phyloP scores from a whole-genome alignment of 2,113 vertebrate genomes.

The Urocitellus parryii region DNA sequence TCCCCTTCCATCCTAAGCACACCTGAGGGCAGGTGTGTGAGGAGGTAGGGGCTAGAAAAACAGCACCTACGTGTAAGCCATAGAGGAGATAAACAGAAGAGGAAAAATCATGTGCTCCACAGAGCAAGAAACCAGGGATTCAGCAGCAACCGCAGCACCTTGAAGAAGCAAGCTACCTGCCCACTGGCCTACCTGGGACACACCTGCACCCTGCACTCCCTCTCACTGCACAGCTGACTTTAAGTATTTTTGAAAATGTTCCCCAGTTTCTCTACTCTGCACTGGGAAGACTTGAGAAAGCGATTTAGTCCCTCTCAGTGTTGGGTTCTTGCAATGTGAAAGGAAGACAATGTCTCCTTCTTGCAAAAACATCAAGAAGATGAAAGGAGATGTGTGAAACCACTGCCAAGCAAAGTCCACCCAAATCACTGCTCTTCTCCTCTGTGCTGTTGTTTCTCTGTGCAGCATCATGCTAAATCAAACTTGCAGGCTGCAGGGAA shows the following conservation, averaged over 20 bases:
- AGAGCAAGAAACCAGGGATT: background rate
- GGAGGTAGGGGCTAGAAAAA: background rate
- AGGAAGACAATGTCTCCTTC: background rate
- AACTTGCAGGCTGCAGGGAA: background rate
- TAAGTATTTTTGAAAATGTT: background rate
- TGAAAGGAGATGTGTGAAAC: background rate
- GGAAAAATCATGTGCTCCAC: background rate
- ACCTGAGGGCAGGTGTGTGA: background rate
- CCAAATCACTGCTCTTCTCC: background rate
- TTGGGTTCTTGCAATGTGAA: background rate
- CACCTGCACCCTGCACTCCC: fast-evolving
- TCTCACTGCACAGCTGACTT: background rate
- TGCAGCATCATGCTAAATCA: background rate
- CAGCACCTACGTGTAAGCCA: fast-evolving
- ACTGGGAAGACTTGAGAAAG: background rate
- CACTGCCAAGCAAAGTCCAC: background rate
- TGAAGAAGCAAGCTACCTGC: background rate
- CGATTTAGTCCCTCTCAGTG: fast-evolving
- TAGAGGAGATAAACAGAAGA: background rate
- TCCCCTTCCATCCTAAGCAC: background rate
- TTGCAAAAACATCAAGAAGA: background rate
- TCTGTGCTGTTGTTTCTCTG: background rate
- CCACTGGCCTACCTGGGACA: background rate
- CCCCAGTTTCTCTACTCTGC: background rate
- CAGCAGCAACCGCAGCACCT: background rate